Percentiles rank a stretch among this genome's conserved stretches.
phyloP scores from a whole-genome alignment of 2,888 invertebrate genomes.

The Hololepta plana region DNA sequence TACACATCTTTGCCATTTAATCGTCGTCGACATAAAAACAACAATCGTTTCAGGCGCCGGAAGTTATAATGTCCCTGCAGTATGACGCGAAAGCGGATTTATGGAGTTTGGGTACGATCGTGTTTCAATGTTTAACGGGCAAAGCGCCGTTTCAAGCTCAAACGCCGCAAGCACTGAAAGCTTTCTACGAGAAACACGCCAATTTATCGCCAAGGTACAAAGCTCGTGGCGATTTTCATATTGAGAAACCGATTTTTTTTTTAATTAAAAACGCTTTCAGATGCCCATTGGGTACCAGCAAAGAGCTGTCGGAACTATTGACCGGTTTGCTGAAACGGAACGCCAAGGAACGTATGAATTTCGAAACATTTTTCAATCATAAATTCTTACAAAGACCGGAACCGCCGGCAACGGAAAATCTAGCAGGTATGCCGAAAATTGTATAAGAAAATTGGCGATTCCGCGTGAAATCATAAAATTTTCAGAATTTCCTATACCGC shows the following conservation, averaged over 20 bases:
- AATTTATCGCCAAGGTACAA: slow-evolving; percentile 72
- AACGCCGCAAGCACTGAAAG: slow-evolving; percentile 92
- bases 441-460: too few relatives aligned
- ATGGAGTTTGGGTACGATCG: slow-evolving; percentile 98
- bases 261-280: slow-evolving; percentile 30
- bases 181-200: slow-evolving; percentile 89
- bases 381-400: slow-evolving; percentile 62
- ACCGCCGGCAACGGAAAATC: slow-evolving; percentile 29
- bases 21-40: neutral
- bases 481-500: too few relatives aligned
- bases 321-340: slow-evolving; percentile 76
- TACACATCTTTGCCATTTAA: neutral
- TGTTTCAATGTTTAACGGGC: slow-evolving; percentile 76
- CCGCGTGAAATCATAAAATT: too few relatives aligned
- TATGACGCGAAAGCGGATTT: slow-evolving; percentile 99
- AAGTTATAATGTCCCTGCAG: slow-evolving; percentile 97
- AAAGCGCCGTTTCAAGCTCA: slow-evolving; percentile 98
- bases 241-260: neutral
- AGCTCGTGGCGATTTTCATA: neutral
- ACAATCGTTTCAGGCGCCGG: slow-evolving; percentile 57
- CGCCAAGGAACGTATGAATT: slow-evolving; percentile 88
- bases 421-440: too few relatives aligned
- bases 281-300: slow-evolving; percentile 86
- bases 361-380: slow-evolving; percentile 91
- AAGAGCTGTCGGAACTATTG: slow-evolving; percentile 72